Base-by-base conservation (phyloP, 2,888 invertebrate species). In the Polyommatus icarus region DNA sequence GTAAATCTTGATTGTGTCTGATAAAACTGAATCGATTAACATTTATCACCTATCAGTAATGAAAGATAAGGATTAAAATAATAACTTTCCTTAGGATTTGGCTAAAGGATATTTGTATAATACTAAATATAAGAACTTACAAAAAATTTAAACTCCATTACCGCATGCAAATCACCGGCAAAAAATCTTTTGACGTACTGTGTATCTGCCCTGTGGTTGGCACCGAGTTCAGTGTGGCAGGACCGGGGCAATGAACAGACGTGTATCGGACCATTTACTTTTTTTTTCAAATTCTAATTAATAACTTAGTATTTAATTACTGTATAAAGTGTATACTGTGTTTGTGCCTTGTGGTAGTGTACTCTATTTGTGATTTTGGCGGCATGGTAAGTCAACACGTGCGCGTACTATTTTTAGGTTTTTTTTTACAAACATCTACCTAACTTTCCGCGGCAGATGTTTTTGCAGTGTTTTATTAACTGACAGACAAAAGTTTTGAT, bases 311-410 rank as follows among this genome's bases (percentile, higher is more conserved):
- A 24, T 24, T 75, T 54, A 46, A 50, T 75, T 24, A 75, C 29
- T 75, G 18, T 40, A 54, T 73, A 24, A 15, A 15, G 20, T 50
- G 75, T 75, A 29, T 15, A 24, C 46, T 4, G 46, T 46, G 18
- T 18, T 24, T 54, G 75, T 50, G 75, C 7, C 15, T n/a, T 20
- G 46, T 29, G 75, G 29, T 54, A 15, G 50, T 29, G 3, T n/a
- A n/a, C n/a, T 54, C 18, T 50, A 75, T 54, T 32, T 67, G 29
- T 29, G 46, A 73, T 73, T 73, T 40, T 73, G 54, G 54, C 24
- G 29, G 75, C 75, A 75, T 75, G 75, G 75, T 54, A 8, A 75
- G 75, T 75, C 29, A 20, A 67, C 29, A 73, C 73, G 46, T 73
- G 46, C 6, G 40, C 6, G 40, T 15, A 24, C 40, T 73, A 73